Evolutionary conservation across 2,888 invertebrate species (phyloP).

Genomic region (Acleris holmiana): DNA sequence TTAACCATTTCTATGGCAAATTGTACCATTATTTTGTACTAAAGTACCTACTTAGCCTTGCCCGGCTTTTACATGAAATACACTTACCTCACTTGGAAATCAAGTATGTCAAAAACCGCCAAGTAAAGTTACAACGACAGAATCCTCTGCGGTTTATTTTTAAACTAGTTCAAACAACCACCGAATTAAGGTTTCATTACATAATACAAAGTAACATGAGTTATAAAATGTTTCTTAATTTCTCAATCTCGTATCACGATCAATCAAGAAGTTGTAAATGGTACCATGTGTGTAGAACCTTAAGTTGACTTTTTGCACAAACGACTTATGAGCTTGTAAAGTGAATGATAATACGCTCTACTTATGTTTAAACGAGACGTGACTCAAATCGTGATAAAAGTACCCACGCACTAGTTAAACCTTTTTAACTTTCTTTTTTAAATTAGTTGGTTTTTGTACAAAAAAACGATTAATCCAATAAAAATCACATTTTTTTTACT

Average conservation of each 20-base stretch:
- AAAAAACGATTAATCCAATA: too few relatives aligned
- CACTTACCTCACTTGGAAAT: too few relatives aligned
- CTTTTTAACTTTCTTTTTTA: neutral
- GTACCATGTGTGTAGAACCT: too few relatives aligned
- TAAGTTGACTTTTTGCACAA: too few relatives aligned
- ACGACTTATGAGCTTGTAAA: too few relatives aligned
- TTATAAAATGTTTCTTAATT: neutral
- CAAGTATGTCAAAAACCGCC: neutral
- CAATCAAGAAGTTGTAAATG: too few relatives aligned
- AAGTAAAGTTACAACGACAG: neutral
- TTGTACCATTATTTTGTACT: too few relatives aligned
- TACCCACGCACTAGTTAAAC: neutral
- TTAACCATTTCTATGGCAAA: too few relatives aligned
- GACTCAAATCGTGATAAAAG: neutral
- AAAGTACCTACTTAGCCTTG: too few relatives aligned
- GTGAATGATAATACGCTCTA: neutral
- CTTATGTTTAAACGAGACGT: neutral
- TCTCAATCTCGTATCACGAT: too few relatives aligned
- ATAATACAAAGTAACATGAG: constrained; percentile 19
- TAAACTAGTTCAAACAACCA: constrained; percentile 26
- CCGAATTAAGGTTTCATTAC: constrained; percentile 33
- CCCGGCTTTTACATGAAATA: too few relatives aligned
- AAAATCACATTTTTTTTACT: too few relatives aligned
- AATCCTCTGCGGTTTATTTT: constrained; percentile 4
- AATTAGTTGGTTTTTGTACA: neutral